Base-by-base conservation (phyloP, 2,797 vertebrate genomes). In the Stomatorhinus walkeri region DNA sequence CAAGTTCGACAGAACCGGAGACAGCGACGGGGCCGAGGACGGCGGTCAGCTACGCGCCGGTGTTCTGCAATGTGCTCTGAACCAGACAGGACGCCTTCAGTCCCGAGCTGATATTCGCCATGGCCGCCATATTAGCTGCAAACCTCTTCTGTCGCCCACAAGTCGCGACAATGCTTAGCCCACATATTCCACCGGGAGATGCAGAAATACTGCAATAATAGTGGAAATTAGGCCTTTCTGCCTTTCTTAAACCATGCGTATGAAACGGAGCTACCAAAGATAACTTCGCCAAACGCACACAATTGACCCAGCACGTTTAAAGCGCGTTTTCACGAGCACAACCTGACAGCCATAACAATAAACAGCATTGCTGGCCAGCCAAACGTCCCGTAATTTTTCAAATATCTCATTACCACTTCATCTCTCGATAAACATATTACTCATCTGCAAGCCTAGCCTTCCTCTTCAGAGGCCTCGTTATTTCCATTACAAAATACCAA, bases 121-220 rank as follows among this genome's bases (percentile, higher is more conserved):
- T 32, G 64, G 89, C 76, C 91, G 91, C 91, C 91, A 91, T 91
- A 84, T 91, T 91, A 89, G 87, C 89, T 91, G 8, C 59, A 10
- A 16, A 85, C 86, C 90, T 89, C 88, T 89, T 89, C 88, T 49
- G 49, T 28, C 14, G 49, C 19, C 28, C 24, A 24, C 51, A 32
- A 72, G 64, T 72, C 64, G 64, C 64, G 64, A 72, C 28, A 32
- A 36, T 36, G 28, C 24, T n/a, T 24, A 24, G 83, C 48, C 22
- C 46, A 85, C 10, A 85, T 12, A 85, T 49, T 12, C 19, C 83
- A 51, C 83, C 48, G 83, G 46, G n/a, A 49, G 81, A 84, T 24
- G 83, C 46, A 49, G 6, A 43, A 19, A 43, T 43, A 79, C 72
- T 43, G 36, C 5, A n/a, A n/a, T 79, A 43, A 72, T 9, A n/a